A percentile compares a stretch with the other conserved stretches of the same genome.
Evolutionary conservation across 2,888 invertebrate genomes (phyloP).

Genomic region (Temnothorax rugatulus): DNA sequence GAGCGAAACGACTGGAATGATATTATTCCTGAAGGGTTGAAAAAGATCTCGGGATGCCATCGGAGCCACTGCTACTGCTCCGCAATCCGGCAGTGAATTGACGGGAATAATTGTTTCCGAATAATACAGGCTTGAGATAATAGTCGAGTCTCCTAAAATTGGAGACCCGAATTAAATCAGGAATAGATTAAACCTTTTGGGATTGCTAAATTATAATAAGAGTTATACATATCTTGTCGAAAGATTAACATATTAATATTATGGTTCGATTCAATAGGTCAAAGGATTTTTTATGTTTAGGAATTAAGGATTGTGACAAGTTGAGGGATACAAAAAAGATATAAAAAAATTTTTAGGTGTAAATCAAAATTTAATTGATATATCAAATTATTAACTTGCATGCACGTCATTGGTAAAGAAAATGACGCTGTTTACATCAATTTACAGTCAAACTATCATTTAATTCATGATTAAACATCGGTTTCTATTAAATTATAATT

Average conservation of each 20-base stretch:
- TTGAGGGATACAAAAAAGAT: neutral
- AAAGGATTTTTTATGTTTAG: neutral
- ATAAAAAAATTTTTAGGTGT: neutral
- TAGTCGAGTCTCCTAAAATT: neutral
- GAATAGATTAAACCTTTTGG: neutral
- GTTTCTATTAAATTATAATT: neutral
- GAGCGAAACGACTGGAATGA: constrained; percentile 1
- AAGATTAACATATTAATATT: neutral
- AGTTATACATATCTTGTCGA: neutral
- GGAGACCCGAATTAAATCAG: neutral
- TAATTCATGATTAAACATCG: neutral
- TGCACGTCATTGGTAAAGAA: neutral
- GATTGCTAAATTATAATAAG: neutral
- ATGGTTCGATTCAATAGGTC: neutral
- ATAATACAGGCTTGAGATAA: neutral
- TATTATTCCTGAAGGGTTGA: neutral
- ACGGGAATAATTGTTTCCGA: neutral
- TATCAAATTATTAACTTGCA: neutral
- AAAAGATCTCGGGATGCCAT: neutral
- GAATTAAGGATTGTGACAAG: neutral
- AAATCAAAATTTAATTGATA: neutral
- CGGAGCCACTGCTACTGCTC: neutral
- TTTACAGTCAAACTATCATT: neutral
- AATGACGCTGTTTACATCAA: neutral
- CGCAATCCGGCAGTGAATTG: constrained; percentile 7